Percentiles rank a stretch among this genome's conserved stretches.
Conservation (phyloP, 2,797 vertebrate genomes). For the Harpagifer antarcticus region DNA sequence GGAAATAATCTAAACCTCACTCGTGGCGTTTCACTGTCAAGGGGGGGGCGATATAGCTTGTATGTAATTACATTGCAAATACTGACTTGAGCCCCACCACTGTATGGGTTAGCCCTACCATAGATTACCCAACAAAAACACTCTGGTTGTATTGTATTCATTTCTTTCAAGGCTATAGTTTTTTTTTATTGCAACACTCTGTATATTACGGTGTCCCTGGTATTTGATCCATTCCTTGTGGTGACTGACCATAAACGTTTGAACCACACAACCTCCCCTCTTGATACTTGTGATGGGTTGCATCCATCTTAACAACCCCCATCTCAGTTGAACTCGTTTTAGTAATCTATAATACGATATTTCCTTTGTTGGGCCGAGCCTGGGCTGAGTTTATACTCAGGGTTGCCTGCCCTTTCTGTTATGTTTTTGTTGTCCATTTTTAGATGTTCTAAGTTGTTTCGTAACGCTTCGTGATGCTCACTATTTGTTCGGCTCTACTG, state of each 20-base stretch:
- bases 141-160: slow-evolving; percentile 7
- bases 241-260: slow-evolving; percentile 41
- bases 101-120: too few relatives aligned
- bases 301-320: slow-evolving; percentile 52
- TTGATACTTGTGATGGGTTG: slow-evolving; percentile 43
- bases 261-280: slow-evolving; percentile 17
- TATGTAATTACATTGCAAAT: too few relatives aligned
- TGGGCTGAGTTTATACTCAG: slow-evolving; percentile 51
- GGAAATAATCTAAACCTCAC: too few relatives aligned
- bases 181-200: not conserved
- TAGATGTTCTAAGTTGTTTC: slow-evolving; percentile 73
- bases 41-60: too few relatives aligned
- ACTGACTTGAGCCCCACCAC: too few relatives aligned
- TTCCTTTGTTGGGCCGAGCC: slow-evolving; percentile 39
- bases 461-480: slow-evolving; percentile 65
- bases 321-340: slow-evolving; percentile 55
- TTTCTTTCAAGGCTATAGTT: slow-evolving; percentile 19
- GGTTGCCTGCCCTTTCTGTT: slow-evolving; percentile 54
- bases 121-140: too few relatives aligned
- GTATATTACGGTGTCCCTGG: slow-evolving; percentile 1
- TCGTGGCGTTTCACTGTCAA: too few relatives aligned
- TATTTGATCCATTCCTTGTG: slow-evolving; percentile 22
- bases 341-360: slow-evolving; percentile 60
- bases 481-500: slow-evolving; percentile 77
- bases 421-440: slow-evolving; percentile 71